Evolutionary conservation across 2,888 invertebrate genomes (phyloP), one percentile per base, ranked within the genome.

Genomic region (Actias luna): DNA sequence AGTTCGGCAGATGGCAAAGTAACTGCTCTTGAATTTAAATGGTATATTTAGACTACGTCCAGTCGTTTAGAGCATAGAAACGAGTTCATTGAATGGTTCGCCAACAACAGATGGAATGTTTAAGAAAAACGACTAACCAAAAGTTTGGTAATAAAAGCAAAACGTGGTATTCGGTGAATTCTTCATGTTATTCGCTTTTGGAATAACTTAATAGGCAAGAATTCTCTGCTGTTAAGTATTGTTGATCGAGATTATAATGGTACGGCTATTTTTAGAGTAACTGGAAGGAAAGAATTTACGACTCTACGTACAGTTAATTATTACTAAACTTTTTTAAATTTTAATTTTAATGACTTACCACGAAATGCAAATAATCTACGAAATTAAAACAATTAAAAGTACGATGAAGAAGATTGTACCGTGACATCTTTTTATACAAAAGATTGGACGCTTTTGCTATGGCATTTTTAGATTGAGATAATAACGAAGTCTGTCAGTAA

Each of bases 11-110:
- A 82, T 81, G 81, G 79, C 77, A 82, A 77, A 78, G 84, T 82
- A 81, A 82, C 84, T 79, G 85, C 80, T 85, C 80, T 88, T 89
- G 89, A 90, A 89, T 90, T 86, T 85, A 89, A 91, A 91, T 90
- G 80, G 84, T 87, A 83, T 82, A 85, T 89, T 89, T 88, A 88
- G 84, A 85, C 83, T 84, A 82, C 78, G 81, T 80, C 80, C 80
- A 82, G 80, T 78, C 86, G 85, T 85, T 87, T 82, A 80, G 79
- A 82, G 88, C 85, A 88, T 89, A 88, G 89, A 88, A 91, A 89
- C 87, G 88, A 82, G 85, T 86, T 82, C 85, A 88, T 89, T 88
- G 85, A 80, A 87, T 83, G 80, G 81, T 80, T 80, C 81, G 82
- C 83, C 83, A 85, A 88, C 84, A 86, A 82, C 82, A 80, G 78